A percentile compares a stretch with the other conserved stretches of the same genome.
These are phyloP conservation scores for Gavialis gangeticus DNA, from an alignment of 2,113 vertebrate genomes.

Conservation along the genomic window DNA sequence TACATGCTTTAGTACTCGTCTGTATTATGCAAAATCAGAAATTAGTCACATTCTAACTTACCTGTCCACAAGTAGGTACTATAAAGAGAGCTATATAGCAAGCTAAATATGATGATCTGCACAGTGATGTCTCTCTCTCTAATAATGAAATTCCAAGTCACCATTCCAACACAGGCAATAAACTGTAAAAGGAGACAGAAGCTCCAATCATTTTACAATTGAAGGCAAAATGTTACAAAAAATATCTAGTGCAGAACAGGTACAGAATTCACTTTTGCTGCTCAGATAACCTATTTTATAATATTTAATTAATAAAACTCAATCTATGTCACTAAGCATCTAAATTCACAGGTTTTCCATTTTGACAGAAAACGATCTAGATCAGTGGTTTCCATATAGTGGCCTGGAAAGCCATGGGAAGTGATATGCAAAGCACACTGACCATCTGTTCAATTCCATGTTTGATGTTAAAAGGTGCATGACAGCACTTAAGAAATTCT, in stretches of 20 bases:
- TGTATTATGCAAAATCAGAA: conserved; percentile 9
- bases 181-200: conserved; percentile 79
- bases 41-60: conserved; percentile 63
- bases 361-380: no score
- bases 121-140: conserved; percentile 82
- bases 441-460: no score
- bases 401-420: no score
- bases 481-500: no score
- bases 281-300: background rate
- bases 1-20: background rate
- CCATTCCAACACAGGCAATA: conserved; percentile 91
- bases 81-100: conserved; percentile 92
- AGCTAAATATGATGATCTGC: conserved; percentile 89
- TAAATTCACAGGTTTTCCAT: no score
- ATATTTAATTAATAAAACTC: no score
- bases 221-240: conserved; percentile 23
- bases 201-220: background rate
- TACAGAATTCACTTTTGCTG: background rate
- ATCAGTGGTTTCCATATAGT: no score
- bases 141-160: conserved; percentile 91
- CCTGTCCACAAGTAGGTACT: conserved; percentile 96
- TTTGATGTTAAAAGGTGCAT: no score
- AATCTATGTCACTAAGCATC: no score
- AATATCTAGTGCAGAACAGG: background rate
- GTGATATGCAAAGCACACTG: no score